These are phyloP conservation scores for Clostera curtula DNA, from an alignment of 2,888 invertebrate genomes.

Conservation along the genomic window DNA sequence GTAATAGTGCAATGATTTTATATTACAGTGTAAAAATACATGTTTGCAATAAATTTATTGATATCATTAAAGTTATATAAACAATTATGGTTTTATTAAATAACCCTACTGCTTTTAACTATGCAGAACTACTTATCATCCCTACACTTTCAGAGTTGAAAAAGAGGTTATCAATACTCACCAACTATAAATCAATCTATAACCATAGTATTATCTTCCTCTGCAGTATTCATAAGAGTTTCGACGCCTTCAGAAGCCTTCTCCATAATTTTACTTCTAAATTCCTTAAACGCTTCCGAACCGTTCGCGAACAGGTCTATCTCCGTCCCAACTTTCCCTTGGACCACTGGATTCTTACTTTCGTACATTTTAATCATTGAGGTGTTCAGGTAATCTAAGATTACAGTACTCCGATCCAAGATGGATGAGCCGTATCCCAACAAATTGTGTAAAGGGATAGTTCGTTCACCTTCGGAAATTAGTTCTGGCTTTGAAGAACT, in stretches of 20 bases:
- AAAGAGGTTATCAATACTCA: background rate
- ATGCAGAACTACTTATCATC: no score
- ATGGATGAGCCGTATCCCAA: slow-evolving; percentile 32
- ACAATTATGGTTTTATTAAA: slow-evolving; percentile 19
- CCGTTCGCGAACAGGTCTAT: slow-evolving; percentile 48
- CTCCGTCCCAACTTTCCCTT: slow-evolving; percentile 37
- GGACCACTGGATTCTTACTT: slow-evolving; percentile 29
- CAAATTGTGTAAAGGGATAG: slow-evolving; percentile 17
- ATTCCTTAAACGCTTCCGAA: slow-evolving; percentile 27
- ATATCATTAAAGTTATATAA: no score
- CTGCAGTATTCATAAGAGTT: slow-evolving; percentile 7
- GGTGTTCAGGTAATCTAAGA: slow-evolving; percentile 43
- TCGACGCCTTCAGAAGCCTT: slow-evolving; percentile 30
- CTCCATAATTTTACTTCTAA: slow-evolving; percentile 33
- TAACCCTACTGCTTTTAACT: no score
- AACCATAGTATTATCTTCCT: slow-evolving; percentile 19
- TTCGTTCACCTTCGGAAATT: slow-evolving; percentile 23
- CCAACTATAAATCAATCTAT: slow-evolving; percentile 16
- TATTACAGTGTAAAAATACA: no score
- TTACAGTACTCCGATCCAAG: slow-evolving; percentile 31
- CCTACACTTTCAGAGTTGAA: background rate
- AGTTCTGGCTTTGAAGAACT: slow-evolving; percentile 22
- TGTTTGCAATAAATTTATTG: no score
- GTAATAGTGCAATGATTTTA: no score
- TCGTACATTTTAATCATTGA: slow-evolving; percentile 49